Evolutionary conservation across 2,113 vertebrate species (phyloP).

Genomic region (Tragelaphus buxtoni): DNA sequence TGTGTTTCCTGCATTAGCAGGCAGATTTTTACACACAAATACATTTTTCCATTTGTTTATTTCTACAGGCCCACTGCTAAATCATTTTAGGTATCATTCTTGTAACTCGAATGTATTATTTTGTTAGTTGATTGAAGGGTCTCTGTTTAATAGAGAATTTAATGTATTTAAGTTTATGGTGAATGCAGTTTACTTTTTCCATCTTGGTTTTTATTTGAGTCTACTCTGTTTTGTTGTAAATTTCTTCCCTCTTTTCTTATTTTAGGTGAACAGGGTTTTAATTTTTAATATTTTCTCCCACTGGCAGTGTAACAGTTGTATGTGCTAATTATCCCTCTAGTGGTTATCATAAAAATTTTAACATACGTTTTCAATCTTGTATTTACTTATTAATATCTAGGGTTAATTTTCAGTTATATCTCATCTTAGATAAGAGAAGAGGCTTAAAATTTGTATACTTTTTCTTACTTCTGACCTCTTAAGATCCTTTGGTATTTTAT

Average conservation of each 20-base stretch:
- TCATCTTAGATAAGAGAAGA: neutral
- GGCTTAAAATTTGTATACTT: neutral
- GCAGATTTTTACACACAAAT: neutral
- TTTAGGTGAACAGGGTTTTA: neutral
- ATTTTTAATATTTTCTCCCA: neutral
- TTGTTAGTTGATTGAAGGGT: neutral
- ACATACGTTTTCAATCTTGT: neutral
- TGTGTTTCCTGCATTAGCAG: neutral
- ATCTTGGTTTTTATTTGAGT: neutral
- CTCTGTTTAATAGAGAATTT: slow-evolving; percentile 37
- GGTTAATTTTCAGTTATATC: neutral
- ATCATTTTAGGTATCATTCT: neutral
- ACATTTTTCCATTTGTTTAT: neutral
- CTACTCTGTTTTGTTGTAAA: neutral
- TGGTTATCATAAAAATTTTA: neutral
- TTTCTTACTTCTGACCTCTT: neutral
- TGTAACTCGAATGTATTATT: neutral
- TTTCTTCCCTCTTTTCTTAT: neutral
- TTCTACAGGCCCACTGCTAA: neutral
- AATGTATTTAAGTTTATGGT: slow-evolving; percentile 21
- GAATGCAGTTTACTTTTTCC: neutral
- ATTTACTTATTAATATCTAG: neutral
- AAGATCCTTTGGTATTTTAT: neutral
- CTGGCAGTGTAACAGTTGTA: neutral
- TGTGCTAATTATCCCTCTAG: neutral